These are phyloP conservation scores for Drosophila rellima DNA, from an alignment of 2,888 invertebrate species.

Conservation along the genomic window DNA sequence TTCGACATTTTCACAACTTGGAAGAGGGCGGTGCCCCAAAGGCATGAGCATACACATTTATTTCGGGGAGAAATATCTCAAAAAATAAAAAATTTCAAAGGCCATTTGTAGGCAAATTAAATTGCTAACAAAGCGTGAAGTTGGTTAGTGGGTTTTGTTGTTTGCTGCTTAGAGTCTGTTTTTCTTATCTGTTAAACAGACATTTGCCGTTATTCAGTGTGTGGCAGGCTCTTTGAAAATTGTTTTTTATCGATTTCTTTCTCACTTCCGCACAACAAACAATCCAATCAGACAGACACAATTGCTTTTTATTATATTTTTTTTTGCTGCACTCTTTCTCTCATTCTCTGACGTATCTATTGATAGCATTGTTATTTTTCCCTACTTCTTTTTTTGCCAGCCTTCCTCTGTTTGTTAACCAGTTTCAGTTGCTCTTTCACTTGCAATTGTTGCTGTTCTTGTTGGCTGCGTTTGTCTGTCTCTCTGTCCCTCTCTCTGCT, in stretches of 20 bases:
- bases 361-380: conserved; percentile 7
- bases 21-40: conserved; percentile 46
- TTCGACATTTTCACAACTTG: conserved; percentile 38
- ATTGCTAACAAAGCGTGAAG: conserved; percentile 78
- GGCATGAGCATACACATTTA: conserved; percentile 21
- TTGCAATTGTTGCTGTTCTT: conserved; percentile 55
- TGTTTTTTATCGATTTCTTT: conserved; percentile 60
- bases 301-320: conserved; percentile 40
- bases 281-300: conserved; percentile 54
- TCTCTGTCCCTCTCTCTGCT: not conserved
- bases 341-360: conserved; percentile 40
- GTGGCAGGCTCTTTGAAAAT: conserved; percentile 33
- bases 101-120: conserved; percentile 80
- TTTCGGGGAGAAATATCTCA: conserved; percentile 35
- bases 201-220: conserved; percentile 44
- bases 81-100: conserved; percentile 18
- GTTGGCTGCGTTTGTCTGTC: conserved; percentile 46
- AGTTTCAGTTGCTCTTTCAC: conserved; percentile 46
- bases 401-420: conserved; percentile 52
- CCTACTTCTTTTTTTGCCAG: conserved; percentile 24
- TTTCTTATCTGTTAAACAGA: conserved; percentile 43
- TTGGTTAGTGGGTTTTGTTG: conserved; percentile 65
- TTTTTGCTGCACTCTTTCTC: conserved; percentile 62
- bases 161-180: conserved; percentile 22
- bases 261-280: conserved; percentile 62